Evolutionary conservation across 2,797 vertebrate species (phyloP), one percentile per base, ranked within the genome.

Genomic region (Channa striata): DNA sequence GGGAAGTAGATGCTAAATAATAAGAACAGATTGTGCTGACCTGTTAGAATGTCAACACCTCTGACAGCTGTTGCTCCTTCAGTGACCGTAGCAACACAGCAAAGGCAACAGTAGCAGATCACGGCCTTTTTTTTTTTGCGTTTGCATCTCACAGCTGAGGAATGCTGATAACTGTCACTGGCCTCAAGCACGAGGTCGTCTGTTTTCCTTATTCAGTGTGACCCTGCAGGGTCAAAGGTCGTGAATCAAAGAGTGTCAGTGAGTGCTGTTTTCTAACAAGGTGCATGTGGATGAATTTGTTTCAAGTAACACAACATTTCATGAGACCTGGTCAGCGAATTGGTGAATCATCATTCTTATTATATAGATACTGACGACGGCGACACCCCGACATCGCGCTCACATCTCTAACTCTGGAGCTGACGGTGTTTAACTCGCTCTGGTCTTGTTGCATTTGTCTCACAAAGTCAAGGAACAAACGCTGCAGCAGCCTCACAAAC

Each of bases 21-120:
- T 25, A 16, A 67, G 78, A 82, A 85, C 82, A 85, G 74, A 72
- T 48, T 57, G 81, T 87, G 65, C 82, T 9, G 51, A 77, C 48
- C 44, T 1, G 19, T 19, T 46, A 8, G 46, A 34, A 58, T 80
- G 75, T 65, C 65, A 69, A 66, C 62, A 49, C 61, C 40, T 33
- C 36, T 17, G 39, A 72, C 84, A 84, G 76, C 78, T 80, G 69
- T 52, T 75, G 46, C 34, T 70, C 63, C 37, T 39, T 1, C 2
- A 16, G 56, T 51, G 62, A 85, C 68, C 78, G 49, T 5, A 36
- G 42, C 44, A 34, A 20, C 47, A 17, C 36, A 5, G 50, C 49
- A 1, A 25, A 33, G 47, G 67, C 71, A 64, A 72, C 76, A 62
- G 40, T n/a, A 44, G 43, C 59, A 25, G 10, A 67, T 62, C 46